A percentile compares a stretch with the other conserved stretches of the same genome.
Conservation (phyloP, 2,797 vertebrate species). For the Staurois parvus region DNA sequence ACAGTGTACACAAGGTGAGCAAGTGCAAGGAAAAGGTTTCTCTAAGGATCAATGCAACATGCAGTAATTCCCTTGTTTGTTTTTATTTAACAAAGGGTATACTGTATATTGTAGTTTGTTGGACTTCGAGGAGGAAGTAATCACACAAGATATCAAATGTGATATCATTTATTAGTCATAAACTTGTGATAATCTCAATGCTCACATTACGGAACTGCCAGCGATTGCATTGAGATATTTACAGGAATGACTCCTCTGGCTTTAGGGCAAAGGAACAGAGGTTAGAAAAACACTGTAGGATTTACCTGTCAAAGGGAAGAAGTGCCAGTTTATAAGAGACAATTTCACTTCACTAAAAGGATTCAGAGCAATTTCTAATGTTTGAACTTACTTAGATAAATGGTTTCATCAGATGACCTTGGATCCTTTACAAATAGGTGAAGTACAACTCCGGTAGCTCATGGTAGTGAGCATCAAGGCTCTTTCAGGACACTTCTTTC, state of each 20-base stretch:
- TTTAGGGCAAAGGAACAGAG: constrained; percentile 55
- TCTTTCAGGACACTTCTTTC: not conserved
- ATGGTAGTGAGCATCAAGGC: constrained; percentile 9
- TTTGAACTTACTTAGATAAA: constrained; percentile 40
- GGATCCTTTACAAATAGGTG: constrained; percentile 35
- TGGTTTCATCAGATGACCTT: constrained; percentile 40
- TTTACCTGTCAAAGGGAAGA: constrained; percentile 58
- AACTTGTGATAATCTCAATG: constrained; percentile 50
- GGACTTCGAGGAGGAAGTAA: constrained; percentile 11
- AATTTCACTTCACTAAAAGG: constrained; percentile 57
- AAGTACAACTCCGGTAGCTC: constrained; percentile 4
- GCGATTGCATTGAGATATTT: constrained; percentile 22
- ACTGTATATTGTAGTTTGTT: constrained; percentile 12
- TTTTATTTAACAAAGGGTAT: not conserved
- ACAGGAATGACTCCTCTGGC: constrained; percentile 34
- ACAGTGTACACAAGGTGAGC: not conserved
- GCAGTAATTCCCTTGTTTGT: not conserved
- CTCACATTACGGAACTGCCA: constrained; percentile 40
- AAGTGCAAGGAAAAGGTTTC: constrained; percentile 17
- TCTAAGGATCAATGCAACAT: not conserved
- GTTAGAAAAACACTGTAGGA: constrained; percentile 57
- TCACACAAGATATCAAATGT: constrained; percentile 26
- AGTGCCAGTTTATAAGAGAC: constrained; percentile 50
- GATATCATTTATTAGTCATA: constrained; percentile 46
- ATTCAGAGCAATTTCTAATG: constrained; percentile 51